Conservation (phyloP, 2,113 vertebrate genomes). For the Dicentrarchus labrax region DNA sequence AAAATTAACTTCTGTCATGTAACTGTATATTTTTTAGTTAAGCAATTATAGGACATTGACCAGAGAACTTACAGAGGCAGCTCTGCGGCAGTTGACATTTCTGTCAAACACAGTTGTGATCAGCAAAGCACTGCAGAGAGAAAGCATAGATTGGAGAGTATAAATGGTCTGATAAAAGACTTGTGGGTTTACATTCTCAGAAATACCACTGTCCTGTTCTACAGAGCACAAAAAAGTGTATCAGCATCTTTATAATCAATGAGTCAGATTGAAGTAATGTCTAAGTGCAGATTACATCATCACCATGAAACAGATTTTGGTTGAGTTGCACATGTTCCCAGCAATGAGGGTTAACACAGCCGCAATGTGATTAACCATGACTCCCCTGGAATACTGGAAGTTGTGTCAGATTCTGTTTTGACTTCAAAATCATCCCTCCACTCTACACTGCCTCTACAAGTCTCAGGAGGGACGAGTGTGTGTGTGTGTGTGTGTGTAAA, state of each 20-base stretch:
- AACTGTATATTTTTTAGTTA: not conserved
- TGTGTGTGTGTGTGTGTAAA: slow-evolving; percentile 9
- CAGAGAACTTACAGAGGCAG: slow-evolving; percentile 89
- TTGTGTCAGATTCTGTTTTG: not conserved
- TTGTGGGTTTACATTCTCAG: no score
- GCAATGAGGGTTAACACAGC: not conserved
- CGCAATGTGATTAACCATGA: slow-evolving; percentile 34
- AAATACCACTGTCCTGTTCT: no score
- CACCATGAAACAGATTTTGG: not conserved
- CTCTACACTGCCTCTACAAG: not conserved
- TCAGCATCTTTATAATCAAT: not conserved
- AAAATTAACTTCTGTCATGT: slow-evolving; percentile 31
- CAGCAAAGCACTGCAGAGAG: slow-evolving; percentile 86
- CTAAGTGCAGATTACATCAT: not conserved
- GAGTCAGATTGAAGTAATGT: not conserved
- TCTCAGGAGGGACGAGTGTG: not conserved
- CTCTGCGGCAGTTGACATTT: slow-evolving; percentile 91
- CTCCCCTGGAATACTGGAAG: not conserved
- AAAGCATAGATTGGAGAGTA: slow-evolving; percentile 7
- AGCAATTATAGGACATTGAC: not conserved
- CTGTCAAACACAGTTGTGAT: slow-evolving; percentile 91
- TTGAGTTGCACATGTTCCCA: slow-evolving; percentile 5
- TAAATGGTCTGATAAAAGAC: not conserved
- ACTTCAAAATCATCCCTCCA: slow-evolving; percentile 13
- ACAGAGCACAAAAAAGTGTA: not conserved